A percentile compares a stretch with the other conserved stretches of the same genome.
These are phyloP conservation scores for Myotis davidii DNA, from an alignment of 2,113 vertebrate genomes.

Conservation along the genomic window DNA sequence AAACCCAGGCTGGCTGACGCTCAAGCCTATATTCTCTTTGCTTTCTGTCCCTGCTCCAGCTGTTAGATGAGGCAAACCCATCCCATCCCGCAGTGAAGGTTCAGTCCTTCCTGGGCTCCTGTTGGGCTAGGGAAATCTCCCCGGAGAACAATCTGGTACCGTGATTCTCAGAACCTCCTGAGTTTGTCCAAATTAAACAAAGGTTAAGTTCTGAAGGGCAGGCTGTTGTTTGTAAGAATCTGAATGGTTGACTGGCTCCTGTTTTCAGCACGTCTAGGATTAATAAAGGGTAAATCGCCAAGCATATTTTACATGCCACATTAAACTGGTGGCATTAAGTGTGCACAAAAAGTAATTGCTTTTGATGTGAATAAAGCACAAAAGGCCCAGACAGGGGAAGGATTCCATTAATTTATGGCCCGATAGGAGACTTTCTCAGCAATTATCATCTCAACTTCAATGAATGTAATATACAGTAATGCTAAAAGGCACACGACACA, in stretches of 20 bases:
- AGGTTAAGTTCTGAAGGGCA: conserved; percentile 56
- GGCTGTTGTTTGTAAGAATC: conserved; percentile 48
- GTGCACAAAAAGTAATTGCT: conserved; percentile 80
- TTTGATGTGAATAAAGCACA: conserved; percentile 79
- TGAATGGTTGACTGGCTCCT: conserved; percentile 56
- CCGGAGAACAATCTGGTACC: not conserved
- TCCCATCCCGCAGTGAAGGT: not conserved
- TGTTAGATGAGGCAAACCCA: not conserved
- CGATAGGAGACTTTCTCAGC: conserved; percentile 61
- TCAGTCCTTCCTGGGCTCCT: not conserved
- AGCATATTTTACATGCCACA: conserved; percentile 76
- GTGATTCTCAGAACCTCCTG: not conserved
- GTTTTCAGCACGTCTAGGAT: conserved; percentile 60
- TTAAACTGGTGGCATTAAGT: conserved; percentile 82
- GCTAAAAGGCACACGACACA: conserved; percentile 62
- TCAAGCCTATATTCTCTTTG: not conserved
- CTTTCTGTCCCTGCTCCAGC: too few relatives aligned
- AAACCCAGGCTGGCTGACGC: not conserved
- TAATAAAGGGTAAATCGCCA: conserved; percentile 81
- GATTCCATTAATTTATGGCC: conserved; percentile 71
- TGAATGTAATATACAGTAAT: conserved; percentile 65
- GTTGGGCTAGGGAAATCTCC: not conserved
- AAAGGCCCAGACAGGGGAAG: conserved; percentile 69
- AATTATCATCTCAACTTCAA: conserved; percentile 77
- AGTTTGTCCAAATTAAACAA: conserved; percentile 56